Percentiles rank a stretch among this genome's conserved stretches.
Conservation (phyloP, 2,113 vertebrate species). For the Perognathus longimembris region DNA sequence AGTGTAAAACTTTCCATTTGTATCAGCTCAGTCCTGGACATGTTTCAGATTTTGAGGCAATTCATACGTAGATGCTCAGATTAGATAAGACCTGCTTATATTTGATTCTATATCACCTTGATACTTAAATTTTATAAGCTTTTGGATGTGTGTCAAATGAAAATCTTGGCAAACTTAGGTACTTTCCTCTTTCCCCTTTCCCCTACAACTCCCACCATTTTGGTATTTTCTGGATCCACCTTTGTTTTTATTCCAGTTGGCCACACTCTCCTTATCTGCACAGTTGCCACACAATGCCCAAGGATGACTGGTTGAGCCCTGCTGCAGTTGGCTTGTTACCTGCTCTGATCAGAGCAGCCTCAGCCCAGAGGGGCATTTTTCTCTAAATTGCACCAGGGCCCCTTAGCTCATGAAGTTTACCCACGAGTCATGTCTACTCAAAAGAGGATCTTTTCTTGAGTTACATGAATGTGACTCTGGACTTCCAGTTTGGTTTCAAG, state of each 20-base stretch:
- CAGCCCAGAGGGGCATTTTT: neutral
- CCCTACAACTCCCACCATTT: neutral
- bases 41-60: neutral
- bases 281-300: neutral
- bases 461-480: neutral
- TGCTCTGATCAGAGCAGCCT: neutral
- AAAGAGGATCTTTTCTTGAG: neutral
- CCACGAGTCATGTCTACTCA: neutral
- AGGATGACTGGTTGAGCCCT: neutral
- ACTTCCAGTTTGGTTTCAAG: neutral
- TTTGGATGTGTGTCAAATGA: slow-evolving; percentile 5
- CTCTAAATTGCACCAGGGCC: neutral
- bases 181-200: neutral
- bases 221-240: slow-evolving; percentile 3
- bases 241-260: neutral
- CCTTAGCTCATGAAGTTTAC: neutral
- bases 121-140: neutral
- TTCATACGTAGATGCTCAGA: neutral
- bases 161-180: neutral
- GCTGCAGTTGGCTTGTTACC: neutral
- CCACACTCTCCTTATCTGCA: neutral
- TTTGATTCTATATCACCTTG: neutral
- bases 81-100: neutral
- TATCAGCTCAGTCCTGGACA: neutral
- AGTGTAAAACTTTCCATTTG: neutral